Conservation (phyloP, 2,888 invertebrate genomes). For the Spisula subtruncata region DNA sequence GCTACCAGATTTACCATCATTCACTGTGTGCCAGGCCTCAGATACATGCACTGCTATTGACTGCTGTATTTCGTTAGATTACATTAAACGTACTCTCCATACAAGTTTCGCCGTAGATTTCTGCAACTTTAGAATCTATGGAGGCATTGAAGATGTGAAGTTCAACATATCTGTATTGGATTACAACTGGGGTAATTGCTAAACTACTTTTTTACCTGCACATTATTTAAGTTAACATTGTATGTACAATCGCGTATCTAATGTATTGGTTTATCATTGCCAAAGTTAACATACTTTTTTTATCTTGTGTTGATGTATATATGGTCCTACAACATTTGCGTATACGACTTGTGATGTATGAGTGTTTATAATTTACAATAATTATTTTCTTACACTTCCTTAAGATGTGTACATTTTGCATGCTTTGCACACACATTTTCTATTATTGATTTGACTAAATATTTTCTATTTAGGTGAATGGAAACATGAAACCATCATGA, state of each 20-base stretch:
- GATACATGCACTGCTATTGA: conserved; percentile 15
- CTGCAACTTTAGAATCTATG: conserved; percentile 28
- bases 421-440: not conserved
- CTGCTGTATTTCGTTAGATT: conserved; percentile 24
- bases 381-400: not conserved
- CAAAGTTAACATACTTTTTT: too few relatives aligned
- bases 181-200: conserved; percentile 25
- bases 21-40: conserved; percentile 22
- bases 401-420: not conserved
- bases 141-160: conserved; percentile 7
- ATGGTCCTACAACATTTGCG: too few relatives aligned
- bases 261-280: too few relatives aligned
- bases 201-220: not conserved
- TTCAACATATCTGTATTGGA: conserved; percentile 14
- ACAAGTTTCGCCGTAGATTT: conserved; percentile 30
- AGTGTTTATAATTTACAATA: too few relatives aligned
- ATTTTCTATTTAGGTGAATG: not conserved
- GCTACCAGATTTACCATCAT: conserved; percentile 2
- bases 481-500: not conserved
- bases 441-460: not conserved
- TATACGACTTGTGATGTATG: too few relatives aligned
- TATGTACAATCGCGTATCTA: too few relatives aligned
- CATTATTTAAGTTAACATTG: not conserved
- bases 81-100: not conserved
- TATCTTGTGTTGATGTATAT: too few relatives aligned